Evolutionary conservation across 2,888 invertebrate species (phyloP), one percentile per base, ranked within the genome.

Genomic region (Lymantria monacha): DNA sequence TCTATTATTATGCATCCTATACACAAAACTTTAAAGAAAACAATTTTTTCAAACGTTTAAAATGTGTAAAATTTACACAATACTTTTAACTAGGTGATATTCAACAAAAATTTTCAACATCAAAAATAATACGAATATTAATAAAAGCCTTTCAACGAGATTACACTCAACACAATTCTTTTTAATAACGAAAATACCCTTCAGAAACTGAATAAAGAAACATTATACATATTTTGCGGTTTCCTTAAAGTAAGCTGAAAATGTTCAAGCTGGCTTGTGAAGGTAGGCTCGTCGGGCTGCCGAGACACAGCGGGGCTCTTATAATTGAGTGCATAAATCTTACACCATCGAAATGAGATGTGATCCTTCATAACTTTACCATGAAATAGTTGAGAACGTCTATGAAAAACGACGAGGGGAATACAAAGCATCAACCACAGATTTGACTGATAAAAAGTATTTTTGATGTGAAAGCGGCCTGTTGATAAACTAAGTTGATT

Each of bases 301-400:
- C 59, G 59, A 62, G 63, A 59, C 75, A 63, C 84, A 68, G 77
- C 79, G 81, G 85, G 68, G 72, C 69, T 69, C 69, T 57, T 71
- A 69, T 85, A 85, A 88, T 88, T 87, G 87, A 80, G 76, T 63
- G 70, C 78, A 85, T 88, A 88, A 88, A 88, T 88, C 88, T 83
- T 61, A 67, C 51, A 58, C 71, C 78, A 78, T 81, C 78, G 81
- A 80, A 86, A 85, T 82, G 76, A 84, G 82, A 83, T 75, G 79
- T 74, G 66, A 70, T 76, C 68, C 61, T 69, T 75, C 75, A 76
- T 74, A 75, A 74, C 71, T 73, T 73, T 65, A 55, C 65, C 63
- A 56, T 57, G 55, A 55, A 66, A 66, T 71, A 66, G 69, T 67
- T 64, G 59, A 55, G 56, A 53, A 55, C 40, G 43, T 44, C 45